Conservation (phyloP, 2,113 vertebrate species). For the Nettapus auritus region DNA sequence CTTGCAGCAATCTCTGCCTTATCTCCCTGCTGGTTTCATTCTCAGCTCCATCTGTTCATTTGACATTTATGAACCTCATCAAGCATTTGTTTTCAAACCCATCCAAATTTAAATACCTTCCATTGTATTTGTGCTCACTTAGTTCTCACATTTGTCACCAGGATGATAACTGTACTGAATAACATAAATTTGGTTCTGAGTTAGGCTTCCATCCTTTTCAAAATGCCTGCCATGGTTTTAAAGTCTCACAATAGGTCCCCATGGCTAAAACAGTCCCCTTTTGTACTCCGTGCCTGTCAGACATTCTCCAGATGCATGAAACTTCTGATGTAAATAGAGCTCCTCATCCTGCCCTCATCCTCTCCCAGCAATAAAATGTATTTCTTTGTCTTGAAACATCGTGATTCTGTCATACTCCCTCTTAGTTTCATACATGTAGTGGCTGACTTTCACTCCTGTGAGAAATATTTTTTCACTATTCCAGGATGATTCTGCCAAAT, state of each 20-base stretch:
- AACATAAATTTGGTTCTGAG: slow-evolving; percentile 17
- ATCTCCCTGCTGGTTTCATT: slow-evolving; percentile 61
- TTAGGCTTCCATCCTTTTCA: slow-evolving; percentile 6
- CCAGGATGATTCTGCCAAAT: neutral
- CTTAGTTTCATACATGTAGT: neutral
- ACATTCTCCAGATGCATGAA: neutral
- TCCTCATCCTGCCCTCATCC: neutral
- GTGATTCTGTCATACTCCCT: neutral
- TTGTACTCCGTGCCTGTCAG: neutral
- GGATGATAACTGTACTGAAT: neutral
- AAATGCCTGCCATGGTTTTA: neutral
- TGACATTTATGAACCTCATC: slow-evolving; percentile 72
- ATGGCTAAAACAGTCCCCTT: neutral
- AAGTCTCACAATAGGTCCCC: neutral
- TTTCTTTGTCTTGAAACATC: neutral
- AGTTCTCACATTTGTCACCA: slow-evolving; percentile 50
- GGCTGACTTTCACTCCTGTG: neutral
- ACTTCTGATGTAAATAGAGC: neutral
- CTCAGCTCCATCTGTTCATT: slow-evolving; percentile 71
- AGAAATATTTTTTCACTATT: neutral
- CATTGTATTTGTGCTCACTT: slow-evolving; percentile 60
- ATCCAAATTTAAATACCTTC: slow-evolving; percentile 68
- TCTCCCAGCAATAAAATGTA: neutral
- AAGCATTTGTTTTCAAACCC: slow-evolving; percentile 74
- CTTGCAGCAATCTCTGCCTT: slow-evolving; percentile 66